Conservation (phyloP, 2,888 invertebrate species). For the Lottia gigantea region DNA sequence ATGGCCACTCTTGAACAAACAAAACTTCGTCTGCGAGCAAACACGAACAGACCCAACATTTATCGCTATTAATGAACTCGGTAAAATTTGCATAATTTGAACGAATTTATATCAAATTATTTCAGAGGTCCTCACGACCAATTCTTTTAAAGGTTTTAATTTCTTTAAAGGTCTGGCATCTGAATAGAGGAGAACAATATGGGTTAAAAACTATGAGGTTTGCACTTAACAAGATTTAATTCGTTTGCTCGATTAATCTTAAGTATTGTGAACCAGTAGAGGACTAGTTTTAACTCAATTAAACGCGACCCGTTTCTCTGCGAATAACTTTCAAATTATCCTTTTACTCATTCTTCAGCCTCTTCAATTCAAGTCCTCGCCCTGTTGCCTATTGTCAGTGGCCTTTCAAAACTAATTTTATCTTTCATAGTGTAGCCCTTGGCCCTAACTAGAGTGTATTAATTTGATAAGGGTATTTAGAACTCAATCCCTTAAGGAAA, state of each 20-base stretch:
- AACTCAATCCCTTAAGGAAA: background rate
- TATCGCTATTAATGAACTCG: constrained; percentile 8
- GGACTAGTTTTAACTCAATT: constrained; percentile 21
- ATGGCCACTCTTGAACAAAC: constrained; percentile 11
- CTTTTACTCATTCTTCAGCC: constrained; percentile 16
- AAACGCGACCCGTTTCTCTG: constrained; percentile 16
- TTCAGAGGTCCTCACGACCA: constrained; percentile 16
- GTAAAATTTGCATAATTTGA: constrained; percentile 27
- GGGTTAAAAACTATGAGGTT: constrained; percentile 4
- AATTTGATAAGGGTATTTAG: constrained; percentile 11
- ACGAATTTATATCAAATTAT: constrained; percentile 27
- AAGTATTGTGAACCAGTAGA: constrained; percentile 16
- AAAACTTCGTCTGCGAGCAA: constrained; percentile 12
- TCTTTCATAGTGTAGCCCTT: constrained; percentile 6
- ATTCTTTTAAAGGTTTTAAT: constrained; percentile 23
- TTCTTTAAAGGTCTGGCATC: constrained; percentile 15
- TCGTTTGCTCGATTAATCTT: constrained; percentile 23
- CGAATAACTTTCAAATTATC: constrained; percentile 22
- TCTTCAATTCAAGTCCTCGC: constrained; percentile 18
- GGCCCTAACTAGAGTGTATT: constrained; percentile 10
- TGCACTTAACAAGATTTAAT: constrained; percentile 22
- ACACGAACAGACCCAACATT: constrained; percentile 14
- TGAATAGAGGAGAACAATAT: background rate
- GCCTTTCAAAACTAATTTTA: constrained; percentile 11
- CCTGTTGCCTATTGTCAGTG: constrained; percentile 3